phyloP scores from a whole-genome alignment of 2,113 vertebrate species.

The Machaerirhynchus nigripectus region DNA sequence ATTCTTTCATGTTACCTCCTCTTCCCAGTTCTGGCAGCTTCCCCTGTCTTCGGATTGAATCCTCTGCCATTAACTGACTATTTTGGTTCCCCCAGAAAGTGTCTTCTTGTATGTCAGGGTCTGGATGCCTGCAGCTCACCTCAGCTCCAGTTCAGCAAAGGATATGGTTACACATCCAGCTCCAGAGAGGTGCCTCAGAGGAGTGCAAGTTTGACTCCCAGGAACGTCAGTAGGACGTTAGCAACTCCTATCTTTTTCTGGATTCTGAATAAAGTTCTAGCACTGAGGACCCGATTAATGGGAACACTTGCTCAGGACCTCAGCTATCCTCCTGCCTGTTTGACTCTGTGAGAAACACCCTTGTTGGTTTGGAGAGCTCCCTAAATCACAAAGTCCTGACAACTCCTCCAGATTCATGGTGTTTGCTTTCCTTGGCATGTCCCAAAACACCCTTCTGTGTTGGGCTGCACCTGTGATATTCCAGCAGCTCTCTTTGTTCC shows the following conservation, averaged over 20 bases:
- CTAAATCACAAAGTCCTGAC: slow-evolving; percentile 45
- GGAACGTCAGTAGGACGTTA: background rate
- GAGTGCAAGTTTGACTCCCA: background rate
- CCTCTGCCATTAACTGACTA: background rate
- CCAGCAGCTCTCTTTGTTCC: slow-evolving; percentile 63
- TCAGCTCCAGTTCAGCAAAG: background rate
- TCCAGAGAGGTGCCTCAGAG: background rate
- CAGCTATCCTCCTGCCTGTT: background rate
- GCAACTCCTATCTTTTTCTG: background rate
- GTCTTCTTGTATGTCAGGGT: background rate
- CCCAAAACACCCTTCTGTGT: slow-evolving; percentile 43
- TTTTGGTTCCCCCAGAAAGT: background rate
- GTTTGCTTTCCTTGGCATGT: slow-evolving; percentile 64
- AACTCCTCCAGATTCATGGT: slow-evolving; percentile 46
- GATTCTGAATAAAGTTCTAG: background rate
- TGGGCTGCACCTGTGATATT: slow-evolving; percentile 62
- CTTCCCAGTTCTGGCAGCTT: background rate
- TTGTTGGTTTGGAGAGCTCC: slow-evolving; percentile 42
- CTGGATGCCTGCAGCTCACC: background rate
- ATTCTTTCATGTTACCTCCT: background rate
- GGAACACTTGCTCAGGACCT: background rate
- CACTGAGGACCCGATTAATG: background rate
- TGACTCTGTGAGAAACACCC: background rate
- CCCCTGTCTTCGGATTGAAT: background rate
- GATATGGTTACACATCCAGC: background rate